phyloP scores from a whole-genome alignment of 2,797 vertebrate species.

The Psittacula derbiana region DNA sequence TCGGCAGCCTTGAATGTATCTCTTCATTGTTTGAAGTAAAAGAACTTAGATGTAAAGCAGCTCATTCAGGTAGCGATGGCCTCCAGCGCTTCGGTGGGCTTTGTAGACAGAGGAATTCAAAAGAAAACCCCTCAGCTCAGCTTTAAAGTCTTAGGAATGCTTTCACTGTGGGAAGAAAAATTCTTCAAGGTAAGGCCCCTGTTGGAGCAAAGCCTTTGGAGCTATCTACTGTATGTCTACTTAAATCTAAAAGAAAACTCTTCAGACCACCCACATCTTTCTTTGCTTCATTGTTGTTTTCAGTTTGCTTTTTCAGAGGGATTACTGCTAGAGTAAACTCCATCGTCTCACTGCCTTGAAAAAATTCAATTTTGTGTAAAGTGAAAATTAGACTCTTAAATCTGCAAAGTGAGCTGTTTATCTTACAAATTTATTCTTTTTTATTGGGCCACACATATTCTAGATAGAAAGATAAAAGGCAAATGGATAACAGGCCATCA shows the following conservation, averaged over 20 bases:
- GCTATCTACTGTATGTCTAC: slow-evolving; percentile 61
- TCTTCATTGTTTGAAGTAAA: slow-evolving; percentile 38
- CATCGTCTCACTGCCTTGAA: slow-evolving; percentile 64
- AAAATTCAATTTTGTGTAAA: slow-evolving; percentile 73
- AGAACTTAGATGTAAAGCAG: not conserved
- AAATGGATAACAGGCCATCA: slow-evolving; percentile 68
- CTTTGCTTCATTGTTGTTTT: slow-evolving; percentile 66
- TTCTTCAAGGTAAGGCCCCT: slow-evolving; percentile 64
- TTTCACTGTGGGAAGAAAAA: slow-evolving; percentile 46
- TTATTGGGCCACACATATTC: slow-evolving; percentile 80
- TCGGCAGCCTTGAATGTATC: slow-evolving; percentile 26
- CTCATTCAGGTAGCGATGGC: slow-evolving; percentile 36
- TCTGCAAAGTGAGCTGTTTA: slow-evolving; percentile 80
- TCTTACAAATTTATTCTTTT: slow-evolving; percentile 82
- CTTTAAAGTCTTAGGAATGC: slow-evolving; percentile 58
- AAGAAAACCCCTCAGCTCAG: slow-evolving; percentile 48
- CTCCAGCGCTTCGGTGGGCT: not conserved
- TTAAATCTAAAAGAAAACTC: slow-evolving; percentile 68
- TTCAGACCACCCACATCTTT: slow-evolving; percentile 78
- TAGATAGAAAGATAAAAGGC: slow-evolving; percentile 77
- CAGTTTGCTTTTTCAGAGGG: slow-evolving; percentile 78
- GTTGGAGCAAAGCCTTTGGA: slow-evolving; percentile 35
- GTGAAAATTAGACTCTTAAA: slow-evolving; percentile 81
- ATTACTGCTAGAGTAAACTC: slow-evolving; percentile 77
- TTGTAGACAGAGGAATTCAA: slow-evolving; percentile 27